These are phyloP conservation scores for Sula dactylatra DNA, from an alignment of 2,113 vertebrate genomes.

Conservation along the genomic window DNA sequence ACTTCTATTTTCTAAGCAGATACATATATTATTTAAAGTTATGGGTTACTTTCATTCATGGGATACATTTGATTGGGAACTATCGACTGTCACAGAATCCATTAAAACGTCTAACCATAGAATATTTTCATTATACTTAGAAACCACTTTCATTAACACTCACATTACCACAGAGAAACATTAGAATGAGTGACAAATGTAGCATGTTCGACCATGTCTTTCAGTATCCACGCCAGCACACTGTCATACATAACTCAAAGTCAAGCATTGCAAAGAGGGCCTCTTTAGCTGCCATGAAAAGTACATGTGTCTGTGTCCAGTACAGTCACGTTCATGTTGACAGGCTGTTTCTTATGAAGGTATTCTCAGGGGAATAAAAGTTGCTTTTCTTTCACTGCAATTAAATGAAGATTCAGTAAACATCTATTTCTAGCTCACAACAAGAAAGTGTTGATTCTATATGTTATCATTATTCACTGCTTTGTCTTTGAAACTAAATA, in stretches of 20 bases:
- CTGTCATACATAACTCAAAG: background rate
- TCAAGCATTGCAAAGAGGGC: background rate
- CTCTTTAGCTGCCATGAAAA: background rate
- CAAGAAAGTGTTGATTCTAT: background rate
- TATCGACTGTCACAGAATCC: background rate
- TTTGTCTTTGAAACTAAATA: background rate
- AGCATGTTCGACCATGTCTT: background rate
- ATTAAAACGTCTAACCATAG: background rate
- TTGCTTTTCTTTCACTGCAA: background rate
- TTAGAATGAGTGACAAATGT: background rate
- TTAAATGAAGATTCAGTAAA: background rate
- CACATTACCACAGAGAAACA: background rate
- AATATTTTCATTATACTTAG: background rate
- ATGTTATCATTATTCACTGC: background rate
- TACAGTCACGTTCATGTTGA: background rate
- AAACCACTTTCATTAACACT: background rate
- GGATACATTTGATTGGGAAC: background rate
- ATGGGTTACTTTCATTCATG: background rate
- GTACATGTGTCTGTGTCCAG: accelerated
- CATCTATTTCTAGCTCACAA: background rate
- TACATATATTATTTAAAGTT: background rate
- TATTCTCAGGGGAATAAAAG: background rate
- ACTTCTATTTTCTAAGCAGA: background rate
- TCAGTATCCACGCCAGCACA: background rate
- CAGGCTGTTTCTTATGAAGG: background rate